Evolutionary conservation across 2,113 vertebrate genomes (phyloP).

Genomic region (Myanophis thanlyinensis): DNA sequence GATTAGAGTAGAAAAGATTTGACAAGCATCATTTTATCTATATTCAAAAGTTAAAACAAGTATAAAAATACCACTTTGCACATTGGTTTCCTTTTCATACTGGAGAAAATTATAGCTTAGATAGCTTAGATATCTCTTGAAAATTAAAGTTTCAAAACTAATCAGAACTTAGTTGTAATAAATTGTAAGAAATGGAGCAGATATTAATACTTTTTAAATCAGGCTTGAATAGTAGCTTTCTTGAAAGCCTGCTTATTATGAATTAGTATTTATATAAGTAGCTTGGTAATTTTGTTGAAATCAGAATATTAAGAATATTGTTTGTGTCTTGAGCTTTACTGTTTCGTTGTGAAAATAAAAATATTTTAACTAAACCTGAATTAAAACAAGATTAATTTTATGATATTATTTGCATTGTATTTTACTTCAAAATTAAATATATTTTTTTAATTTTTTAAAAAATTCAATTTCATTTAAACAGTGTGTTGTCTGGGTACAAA

Average conservation of each 20-base stretch:
- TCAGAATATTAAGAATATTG: background rate
- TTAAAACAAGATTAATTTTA: background rate
- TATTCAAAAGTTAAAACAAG: background rate
- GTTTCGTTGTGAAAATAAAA: background rate
- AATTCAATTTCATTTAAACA: too few relatives aligned
- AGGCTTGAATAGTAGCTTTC: background rate
- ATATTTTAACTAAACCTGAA: background rate
- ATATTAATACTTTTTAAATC: background rate
- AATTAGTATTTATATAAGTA: background rate
- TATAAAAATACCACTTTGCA: background rate
- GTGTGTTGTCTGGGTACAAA: too few relatives aligned
- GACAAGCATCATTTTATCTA: background rate
- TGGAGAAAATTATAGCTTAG: background rate
- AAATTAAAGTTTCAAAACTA: background rate
- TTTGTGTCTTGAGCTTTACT: background rate
- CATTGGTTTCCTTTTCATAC: background rate
- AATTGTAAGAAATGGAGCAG: background rate
- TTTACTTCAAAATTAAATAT: background rate
- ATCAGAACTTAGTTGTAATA: background rate
- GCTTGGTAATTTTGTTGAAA: background rate
- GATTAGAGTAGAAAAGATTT: background rate
- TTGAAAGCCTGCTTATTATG: background rate
- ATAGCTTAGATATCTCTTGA: background rate
- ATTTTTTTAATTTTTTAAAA: too few relatives aligned
- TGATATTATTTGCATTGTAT: background rate